phyloP scores from a whole-genome alignment of 2,888 invertebrate genomes.

The Drosophila kanekoi region DNA sequence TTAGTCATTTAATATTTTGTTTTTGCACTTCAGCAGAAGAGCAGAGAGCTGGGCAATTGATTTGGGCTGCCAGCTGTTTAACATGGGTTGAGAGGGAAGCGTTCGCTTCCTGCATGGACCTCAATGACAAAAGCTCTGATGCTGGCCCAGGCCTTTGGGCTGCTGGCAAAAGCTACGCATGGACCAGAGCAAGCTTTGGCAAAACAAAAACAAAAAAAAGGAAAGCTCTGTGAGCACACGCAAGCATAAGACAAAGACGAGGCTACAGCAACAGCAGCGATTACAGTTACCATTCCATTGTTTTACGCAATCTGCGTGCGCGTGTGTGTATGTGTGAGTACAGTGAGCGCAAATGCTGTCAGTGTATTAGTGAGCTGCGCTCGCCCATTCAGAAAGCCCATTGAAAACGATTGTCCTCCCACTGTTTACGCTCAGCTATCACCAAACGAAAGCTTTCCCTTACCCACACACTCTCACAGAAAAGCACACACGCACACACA shows the following conservation, averaged over 20 bases:
- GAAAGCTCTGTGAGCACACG: slow-evolving; percentile 14
- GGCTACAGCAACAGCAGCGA: slow-evolving; percentile 18
- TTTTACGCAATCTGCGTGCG: slow-evolving; percentile 34
- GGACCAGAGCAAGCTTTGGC: slow-evolving; percentile 1
- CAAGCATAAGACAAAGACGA: slow-evolving; percentile 19
- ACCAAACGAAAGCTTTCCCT: slow-evolving; percentile 39
- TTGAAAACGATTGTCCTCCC: slow-evolving; percentile 42
- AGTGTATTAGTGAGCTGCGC: slow-evolving; percentile 21
- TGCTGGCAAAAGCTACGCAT: neutral
- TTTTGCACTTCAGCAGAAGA: neutral
- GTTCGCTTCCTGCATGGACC: neutral
- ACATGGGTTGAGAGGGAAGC: slow-evolving; percentile 4
- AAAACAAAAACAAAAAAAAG: neutral
- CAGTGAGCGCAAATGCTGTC: slow-evolving; percentile 8
- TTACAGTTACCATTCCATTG: slow-evolving; percentile 18
- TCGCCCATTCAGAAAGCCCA: slow-evolving; percentile 53
- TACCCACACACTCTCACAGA: slow-evolving; percentile 6
- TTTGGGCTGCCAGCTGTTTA: slow-evolving; percentile 23
- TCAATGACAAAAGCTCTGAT: slow-evolving; percentile 42
- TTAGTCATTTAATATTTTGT: neutral
- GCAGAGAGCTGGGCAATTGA: slow-evolving; percentile 10
- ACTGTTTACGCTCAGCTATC: slow-evolving; percentile 8
- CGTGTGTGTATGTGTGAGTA: slow-evolving; percentile 6
- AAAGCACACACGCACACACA: neutral
- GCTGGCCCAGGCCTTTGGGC: slow-evolving; percentile 13